phyloP scores from a whole-genome alignment of 2,113 vertebrate species.

The Chaetura pelagica region DNA sequence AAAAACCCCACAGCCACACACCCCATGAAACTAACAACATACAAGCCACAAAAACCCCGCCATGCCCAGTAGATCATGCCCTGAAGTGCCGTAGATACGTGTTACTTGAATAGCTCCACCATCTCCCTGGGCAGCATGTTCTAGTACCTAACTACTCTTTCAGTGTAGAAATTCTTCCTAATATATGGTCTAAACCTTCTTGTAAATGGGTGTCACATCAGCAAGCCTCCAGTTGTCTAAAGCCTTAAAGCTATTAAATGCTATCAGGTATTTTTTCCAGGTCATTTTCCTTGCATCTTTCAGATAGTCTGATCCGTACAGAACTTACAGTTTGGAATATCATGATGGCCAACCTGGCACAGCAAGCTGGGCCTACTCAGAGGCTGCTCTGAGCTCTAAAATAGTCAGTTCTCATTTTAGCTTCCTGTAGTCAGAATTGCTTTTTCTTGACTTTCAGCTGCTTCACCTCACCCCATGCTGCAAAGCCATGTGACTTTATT shows the following conservation, averaged over 20 bases:
- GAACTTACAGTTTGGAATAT: neutral
- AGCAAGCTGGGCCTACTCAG: neutral
- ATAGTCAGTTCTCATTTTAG: neutral
- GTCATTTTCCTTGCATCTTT: neutral
- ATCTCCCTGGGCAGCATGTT: too few species aligned
- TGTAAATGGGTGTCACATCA: too few species aligned
- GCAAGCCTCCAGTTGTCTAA: neutral
- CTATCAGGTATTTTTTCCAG: conserved; percentile 1
- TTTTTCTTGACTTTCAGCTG: neutral
- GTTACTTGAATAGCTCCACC: too few species aligned
- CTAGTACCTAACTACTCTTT: too few species aligned
- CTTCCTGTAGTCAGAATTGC: neutral
- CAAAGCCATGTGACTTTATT: neutral
- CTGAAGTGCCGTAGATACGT: too few species aligned
- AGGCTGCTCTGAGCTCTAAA: neutral
- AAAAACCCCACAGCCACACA: too few species aligned
- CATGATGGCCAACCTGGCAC: neutral
- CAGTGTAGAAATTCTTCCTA: too few species aligned
- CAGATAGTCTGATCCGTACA: neutral
- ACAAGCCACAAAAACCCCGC: too few species aligned
- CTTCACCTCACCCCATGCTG: neutral
- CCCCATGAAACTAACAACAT: too few species aligned
- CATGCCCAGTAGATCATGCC: too few species aligned
- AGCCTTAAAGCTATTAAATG: conserved; percentile 14
- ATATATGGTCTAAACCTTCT: too few species aligned